A percentile compares a stretch with the other conserved stretches of the same genome.
Conservation (phyloP, 2,113 vertebrate genomes). For the Probosciger aterrimus region DNA sequence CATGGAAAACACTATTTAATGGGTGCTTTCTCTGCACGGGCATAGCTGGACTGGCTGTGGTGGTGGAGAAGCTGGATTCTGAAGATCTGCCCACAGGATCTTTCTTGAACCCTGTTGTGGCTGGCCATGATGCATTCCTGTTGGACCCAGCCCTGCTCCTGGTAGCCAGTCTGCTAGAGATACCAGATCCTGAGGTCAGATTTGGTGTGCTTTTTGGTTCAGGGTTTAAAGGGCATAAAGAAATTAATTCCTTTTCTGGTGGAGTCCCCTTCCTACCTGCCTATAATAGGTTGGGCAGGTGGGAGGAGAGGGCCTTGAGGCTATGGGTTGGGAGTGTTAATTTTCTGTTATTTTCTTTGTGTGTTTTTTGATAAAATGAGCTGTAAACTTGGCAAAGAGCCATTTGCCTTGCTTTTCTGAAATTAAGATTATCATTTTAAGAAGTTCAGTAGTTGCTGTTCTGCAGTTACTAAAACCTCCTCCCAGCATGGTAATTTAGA, state of each 20-base stretch:
- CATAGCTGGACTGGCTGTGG: rapidly evolving
- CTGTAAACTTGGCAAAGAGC: background rate
- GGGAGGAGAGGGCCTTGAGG: background rate
- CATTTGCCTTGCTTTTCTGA: background rate
- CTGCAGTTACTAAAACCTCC: background rate
- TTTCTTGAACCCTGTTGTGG: background rate
- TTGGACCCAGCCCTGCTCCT: background rate
- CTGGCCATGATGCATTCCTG: background rate
- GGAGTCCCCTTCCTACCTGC: background rate
- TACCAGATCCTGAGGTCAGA: background rate
- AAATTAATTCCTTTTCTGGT: background rate
- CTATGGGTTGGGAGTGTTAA: background rate
- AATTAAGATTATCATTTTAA: background rate
- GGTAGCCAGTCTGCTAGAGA: background rate
- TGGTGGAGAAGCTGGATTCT: background rate
- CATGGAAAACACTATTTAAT: background rate
- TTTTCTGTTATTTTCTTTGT: background rate
- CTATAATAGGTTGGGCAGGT: too few species aligned
- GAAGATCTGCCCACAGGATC: rapidly evolving
- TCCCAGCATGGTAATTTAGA: background rate
- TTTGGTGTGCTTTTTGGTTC: background rate
- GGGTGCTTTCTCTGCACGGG: background rate
- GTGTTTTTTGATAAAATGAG: background rate
- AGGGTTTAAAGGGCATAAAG: background rate
- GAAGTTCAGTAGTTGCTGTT: background rate